phyloP scores from a whole-genome alignment of 2,113 vertebrate genomes.

The Ginglymostoma cirratum region DNA sequence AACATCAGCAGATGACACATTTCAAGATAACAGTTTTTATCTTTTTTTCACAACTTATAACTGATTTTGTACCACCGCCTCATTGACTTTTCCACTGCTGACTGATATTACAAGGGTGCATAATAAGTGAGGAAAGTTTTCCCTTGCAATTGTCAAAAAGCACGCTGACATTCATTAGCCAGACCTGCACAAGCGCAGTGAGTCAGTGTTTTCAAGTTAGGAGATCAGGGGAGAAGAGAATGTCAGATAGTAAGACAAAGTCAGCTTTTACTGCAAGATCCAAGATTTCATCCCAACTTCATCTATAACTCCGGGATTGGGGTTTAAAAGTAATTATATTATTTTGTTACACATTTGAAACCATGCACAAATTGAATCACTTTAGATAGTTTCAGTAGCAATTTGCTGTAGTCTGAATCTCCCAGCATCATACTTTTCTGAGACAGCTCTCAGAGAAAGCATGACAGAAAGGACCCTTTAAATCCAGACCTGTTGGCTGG shows the following conservation, averaged over 20 bases:
- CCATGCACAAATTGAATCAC: not conserved
- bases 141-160: not conserved
- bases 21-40: not conserved
- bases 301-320: not conserved
- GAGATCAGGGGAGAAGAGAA: not conserved
- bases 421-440: not conserved
- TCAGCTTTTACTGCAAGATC: not conserved
- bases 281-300: not conserved
- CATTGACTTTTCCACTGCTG: not conserved
- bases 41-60: not conserved
- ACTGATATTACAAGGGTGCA: not conserved
- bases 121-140: not conserved
- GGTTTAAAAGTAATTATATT: not conserved
- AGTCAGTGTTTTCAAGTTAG: not conserved
- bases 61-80: not conserved
- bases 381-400: not conserved
- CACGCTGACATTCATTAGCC: not conserved
- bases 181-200: not conserved
- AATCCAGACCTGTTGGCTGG: not conserved
- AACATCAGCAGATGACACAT: not conserved
- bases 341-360: not conserved
- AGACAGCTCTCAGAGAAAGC: not conserved
- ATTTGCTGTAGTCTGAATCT: not conserved
- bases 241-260: not conserved
- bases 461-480: not conserved